A percentile compares a stretch with the other conserved stretches of the same genome.
phyloP scores from a whole-genome alignment of 1,140 invertebrate genomes.

The Bombyx mandarina region DNA sequence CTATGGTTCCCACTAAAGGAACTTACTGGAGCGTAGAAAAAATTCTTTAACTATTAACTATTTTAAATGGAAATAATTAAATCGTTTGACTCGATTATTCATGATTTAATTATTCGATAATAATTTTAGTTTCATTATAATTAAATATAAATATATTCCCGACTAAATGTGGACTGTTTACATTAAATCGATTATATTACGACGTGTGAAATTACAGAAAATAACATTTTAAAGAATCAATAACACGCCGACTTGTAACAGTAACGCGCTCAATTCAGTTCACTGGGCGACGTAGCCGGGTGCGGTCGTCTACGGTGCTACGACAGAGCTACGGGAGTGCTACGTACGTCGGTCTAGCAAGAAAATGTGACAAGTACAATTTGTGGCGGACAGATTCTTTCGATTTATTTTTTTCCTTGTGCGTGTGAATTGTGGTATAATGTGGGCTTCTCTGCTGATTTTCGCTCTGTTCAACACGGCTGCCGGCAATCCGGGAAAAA shows the following conservation, averaged over 20 bases:
- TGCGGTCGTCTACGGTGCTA: conserved; percentile 29
- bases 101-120: not conserved
- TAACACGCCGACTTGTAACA: conserved; percentile 38
- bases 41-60: too few species aligned
- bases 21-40: too few species aligned
- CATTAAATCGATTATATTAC: conserved; percentile 13
- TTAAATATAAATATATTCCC: not conserved
- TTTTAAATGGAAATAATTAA: too few species aligned
- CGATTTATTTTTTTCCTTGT: conserved; percentile 14
- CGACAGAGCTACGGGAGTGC: conserved; percentile 16
- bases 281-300: conserved; percentile 38
- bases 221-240: conserved; percentile 68
- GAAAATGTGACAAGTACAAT: conserved; percentile 29
- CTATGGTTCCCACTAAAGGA: too few species aligned
- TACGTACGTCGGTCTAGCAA: conserved; percentile 5
- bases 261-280: conserved; percentile 41
- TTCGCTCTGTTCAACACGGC: conserved; percentile 21
- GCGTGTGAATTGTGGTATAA: conserved; percentile 23
- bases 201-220: conserved; percentile 56
- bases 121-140: not conserved
- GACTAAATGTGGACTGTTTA: not conserved
- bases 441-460: conserved; percentile 33
- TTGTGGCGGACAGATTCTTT: conserved; percentile 12
- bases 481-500: conserved; percentile 51
- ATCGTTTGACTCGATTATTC: too few species aligned